Percentiles rank a stretch among this genome's conserved stretches.
Conservation (phyloP, 2,797 vertebrate species). For the Amniataba percoides region DNA sequence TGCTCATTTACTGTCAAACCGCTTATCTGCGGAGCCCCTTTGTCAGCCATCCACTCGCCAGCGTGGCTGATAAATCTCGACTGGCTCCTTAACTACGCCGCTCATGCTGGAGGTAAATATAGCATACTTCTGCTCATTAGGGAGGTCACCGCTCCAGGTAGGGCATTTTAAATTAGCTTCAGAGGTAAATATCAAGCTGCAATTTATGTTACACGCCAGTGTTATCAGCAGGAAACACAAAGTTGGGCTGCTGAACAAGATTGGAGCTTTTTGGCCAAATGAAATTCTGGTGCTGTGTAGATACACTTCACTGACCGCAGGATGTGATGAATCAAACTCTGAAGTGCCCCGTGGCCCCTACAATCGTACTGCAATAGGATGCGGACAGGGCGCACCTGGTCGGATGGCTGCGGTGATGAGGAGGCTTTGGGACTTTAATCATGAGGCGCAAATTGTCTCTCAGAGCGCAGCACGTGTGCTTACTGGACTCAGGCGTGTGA, state of each 20-base stretch:
- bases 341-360: not conserved
- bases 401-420: not conserved
- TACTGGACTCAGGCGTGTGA: not conserved
- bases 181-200: not conserved
- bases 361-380: not conserved
- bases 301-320: slow-evolving; percentile 13
- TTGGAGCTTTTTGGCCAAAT: slow-evolving; percentile 7
- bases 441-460: not conserved
- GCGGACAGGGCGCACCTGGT: not conserved
- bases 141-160: not conserved
- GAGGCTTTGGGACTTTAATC: not conserved
- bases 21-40: not conserved
- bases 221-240: slow-evolving; percentile 22
- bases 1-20: not conserved
- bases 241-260: not conserved
- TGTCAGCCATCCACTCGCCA: slow-evolving; percentile 2
- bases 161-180: slow-evolving; percentile 4
- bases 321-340: slow-evolving; percentile 19
- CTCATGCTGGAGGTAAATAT: not conserved
- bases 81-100: not conserved
- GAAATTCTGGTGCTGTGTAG: not conserved
- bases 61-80: not conserved
- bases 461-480: slow-evolving; percentile 2
- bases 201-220: not conserved
- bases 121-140: not conserved